These are phyloP conservation scores for Eptatretus atami DNA, from an alignment of 2,797 vertebrate species.

Conservation along the genomic window DNA sequence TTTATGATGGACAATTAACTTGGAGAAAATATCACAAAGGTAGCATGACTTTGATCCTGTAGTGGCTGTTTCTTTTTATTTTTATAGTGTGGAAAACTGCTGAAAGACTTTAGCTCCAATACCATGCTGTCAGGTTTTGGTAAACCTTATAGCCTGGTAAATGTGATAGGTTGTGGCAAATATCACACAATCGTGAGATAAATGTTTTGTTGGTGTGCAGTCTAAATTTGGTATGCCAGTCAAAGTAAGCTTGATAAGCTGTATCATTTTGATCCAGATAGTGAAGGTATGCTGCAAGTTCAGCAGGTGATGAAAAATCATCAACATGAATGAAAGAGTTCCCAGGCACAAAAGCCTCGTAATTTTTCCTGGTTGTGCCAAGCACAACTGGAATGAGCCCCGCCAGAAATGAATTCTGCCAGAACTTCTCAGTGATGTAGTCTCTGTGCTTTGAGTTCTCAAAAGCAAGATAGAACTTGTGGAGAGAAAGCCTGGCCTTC, in stretches of 20 bases:
- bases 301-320: conserved; percentile 25
- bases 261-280: conserved; percentile 3
- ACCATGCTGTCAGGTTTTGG: no score
- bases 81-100: no score
- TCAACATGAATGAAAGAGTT: conserved; percentile 48
- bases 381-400: conserved; percentile 43
- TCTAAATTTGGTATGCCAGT: not conserved
- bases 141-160: no score
- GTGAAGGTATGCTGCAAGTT: conserved; percentile 25
- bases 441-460: conserved; percentile 43
- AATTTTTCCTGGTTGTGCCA: conserved; percentile 27
- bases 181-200: no score
- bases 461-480: conserved; percentile 62
- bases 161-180: no score
- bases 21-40: no score
- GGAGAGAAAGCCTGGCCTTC: conserved; percentile 26
- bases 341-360: conserved; percentile 27
- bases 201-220: no score
- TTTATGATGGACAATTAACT: no score
- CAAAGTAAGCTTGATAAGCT: not conserved
- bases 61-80: no score
- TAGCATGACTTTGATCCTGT: no score
- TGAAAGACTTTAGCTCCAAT: no score
- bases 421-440: conserved; percentile 83
- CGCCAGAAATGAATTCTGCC: conserved; percentile 32